phyloP scores from a whole-genome alignment of 1,140 invertebrate species.

The Berghia stephanieae region DNA sequence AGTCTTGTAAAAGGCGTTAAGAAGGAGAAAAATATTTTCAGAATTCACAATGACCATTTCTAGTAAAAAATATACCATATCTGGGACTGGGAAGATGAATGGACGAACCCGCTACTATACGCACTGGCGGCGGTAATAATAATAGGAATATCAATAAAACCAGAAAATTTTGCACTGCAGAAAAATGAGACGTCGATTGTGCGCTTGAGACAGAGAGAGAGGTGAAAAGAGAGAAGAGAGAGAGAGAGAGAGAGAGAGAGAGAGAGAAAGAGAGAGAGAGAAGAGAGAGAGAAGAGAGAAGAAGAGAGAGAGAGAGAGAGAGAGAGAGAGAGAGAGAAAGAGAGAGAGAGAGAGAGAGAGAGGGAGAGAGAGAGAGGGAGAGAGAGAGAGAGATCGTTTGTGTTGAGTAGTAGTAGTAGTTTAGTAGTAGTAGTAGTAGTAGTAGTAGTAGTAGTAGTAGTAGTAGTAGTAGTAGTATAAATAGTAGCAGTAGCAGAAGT shows the following conservation, averaged over 20 bases:
- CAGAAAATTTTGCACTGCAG: conserved; percentile 1
- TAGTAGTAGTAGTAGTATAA: no score
- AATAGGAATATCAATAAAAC: background rate
- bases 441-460: background rate
- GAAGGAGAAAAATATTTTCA: background rate
- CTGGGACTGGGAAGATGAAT: background rate
- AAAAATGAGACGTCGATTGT: background rate
- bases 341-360: background rate
- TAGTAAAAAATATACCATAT: background rate
- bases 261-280: background rate
- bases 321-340: background rate
- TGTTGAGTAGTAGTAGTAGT: no score
- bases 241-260: conserved; percentile 19
- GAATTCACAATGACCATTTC: background rate
- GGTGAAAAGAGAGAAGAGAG: no score
- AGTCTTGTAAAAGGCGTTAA: background rate
- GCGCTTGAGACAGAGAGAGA: background rate
- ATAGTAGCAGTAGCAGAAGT: no score
- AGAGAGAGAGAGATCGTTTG: no score
- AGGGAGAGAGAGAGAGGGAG: background rate
- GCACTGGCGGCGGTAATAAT: background rate
- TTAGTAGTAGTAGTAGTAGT: background rate
- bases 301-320: background rate
- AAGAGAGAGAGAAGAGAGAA: no score
- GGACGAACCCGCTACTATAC: background rate